phyloP scores from a whole-genome alignment of 2,888 invertebrate genomes.

The Euphydryas editha region DNA sequence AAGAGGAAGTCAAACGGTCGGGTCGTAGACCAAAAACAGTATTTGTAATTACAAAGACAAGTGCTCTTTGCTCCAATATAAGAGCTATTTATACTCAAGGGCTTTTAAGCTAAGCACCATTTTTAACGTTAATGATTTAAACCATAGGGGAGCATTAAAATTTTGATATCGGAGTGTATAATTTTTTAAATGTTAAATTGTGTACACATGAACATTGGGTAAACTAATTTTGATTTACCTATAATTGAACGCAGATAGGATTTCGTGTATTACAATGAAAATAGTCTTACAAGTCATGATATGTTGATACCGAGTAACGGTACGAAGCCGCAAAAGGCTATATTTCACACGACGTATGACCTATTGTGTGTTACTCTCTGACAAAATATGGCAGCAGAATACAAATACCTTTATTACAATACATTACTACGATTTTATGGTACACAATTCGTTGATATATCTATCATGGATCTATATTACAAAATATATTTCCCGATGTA shows the following conservation, averaged over 20 bases:
- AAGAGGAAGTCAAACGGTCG: constrained; percentile 24
- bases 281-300: constrained; percentile 31
- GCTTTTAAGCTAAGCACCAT: constrained; percentile 29
- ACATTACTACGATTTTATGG: constrained; percentile 1
- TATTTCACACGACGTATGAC: constrained; percentile 63
- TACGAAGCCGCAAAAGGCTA: constrained; percentile 56
- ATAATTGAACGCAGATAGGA: constrained; percentile 24
- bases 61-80: constrained; percentile 22
- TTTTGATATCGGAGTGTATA: not conserved
- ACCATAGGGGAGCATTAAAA: not conserved
- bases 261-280: constrained; percentile 37
- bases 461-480: not conserved
- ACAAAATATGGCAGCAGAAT: constrained; percentile 60
- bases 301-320: constrained; percentile 43
- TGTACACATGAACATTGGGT: not conserved
- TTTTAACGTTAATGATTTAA: constrained; percentile 18
- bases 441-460: not conserved
- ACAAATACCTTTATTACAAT: constrained; percentile 41
- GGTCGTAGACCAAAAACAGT: constrained; percentile 25
- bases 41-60: constrained; percentile 29
- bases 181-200: not conserved
- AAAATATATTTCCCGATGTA: not conserved
- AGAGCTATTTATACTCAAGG: constrained; percentile 33
- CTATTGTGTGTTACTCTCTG: constrained; percentile 65
- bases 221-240: not conserved